phyloP scores from a whole-genome alignment of 2,888 invertebrate genomes.

The Imbricaverruca yamaguchii region DNA sequence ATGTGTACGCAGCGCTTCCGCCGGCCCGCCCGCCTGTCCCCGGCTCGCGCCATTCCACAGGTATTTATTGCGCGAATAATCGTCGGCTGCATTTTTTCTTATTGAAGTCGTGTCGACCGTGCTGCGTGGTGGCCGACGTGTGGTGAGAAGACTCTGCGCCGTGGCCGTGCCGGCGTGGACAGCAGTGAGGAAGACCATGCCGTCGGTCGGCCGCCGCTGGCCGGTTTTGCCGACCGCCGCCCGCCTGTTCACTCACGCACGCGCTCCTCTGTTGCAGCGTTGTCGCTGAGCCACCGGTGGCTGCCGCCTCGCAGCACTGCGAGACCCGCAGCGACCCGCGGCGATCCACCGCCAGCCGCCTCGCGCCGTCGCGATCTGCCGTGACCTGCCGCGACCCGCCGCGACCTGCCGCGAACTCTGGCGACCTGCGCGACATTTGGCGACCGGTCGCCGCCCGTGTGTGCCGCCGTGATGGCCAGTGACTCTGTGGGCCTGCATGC shows the following conservation, averaged over 20 bases:
- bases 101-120: no score
- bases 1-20: background rate
- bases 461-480: background rate
- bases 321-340: no score
- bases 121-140: no score
- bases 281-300: no score
- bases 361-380: background rate
- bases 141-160: no score
- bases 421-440: no score
- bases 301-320: no score
- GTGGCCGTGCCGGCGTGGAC: no score
- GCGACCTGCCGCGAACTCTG: no score
- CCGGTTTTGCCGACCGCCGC: slow-evolving; percentile 18
- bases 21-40: background rate
- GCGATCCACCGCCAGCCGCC: background rate
- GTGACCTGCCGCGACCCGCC: background rate
- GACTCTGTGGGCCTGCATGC: background rate
- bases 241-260: background rate
- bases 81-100: no score
- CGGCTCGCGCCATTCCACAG: background rate
- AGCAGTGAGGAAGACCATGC: no score
- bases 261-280: background rate
- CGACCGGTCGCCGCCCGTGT: background rate
- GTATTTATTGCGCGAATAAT: background rate
- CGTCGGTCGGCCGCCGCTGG: background rate